phyloP scores from a whole-genome alignment of 2,113 vertebrate species.

The Melospiza georgiana region DNA sequence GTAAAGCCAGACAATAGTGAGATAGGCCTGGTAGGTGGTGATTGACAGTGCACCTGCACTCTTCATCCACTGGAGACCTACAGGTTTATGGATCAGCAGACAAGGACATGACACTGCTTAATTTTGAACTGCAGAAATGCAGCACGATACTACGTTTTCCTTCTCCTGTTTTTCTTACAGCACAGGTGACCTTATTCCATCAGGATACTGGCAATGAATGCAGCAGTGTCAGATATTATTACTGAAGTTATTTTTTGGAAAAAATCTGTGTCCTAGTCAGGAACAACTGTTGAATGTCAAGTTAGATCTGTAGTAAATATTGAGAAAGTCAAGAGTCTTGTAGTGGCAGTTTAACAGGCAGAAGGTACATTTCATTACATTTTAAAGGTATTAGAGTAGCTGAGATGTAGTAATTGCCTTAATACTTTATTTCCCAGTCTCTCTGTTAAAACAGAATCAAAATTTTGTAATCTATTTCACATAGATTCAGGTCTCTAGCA shows the following conservation, averaged over 20 bases:
- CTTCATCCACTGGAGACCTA: conserved; percentile 11
- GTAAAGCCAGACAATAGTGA: conserved; percentile 56
- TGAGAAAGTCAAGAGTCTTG: neutral
- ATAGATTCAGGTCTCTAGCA: neutral
- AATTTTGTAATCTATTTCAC: neutral
- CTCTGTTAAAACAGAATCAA: neutral
- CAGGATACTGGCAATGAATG: neutral
- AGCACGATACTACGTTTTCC: neutral
- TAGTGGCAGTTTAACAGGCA: neutral
- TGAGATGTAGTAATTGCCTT: neutral
- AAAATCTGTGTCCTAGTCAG: neutral
- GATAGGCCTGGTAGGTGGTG: neutral
- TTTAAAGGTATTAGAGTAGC: neutral
- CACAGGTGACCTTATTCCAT: neutral
- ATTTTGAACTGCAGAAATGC: conserved; percentile 10
- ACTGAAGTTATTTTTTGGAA: neutral
- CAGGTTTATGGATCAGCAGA: neutral
- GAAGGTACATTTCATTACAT: neutral
- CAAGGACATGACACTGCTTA: neutral
- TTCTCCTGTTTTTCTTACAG: neutral
- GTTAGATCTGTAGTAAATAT: neutral
- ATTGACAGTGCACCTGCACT: conserved; percentile 26
- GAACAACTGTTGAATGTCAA: neutral
- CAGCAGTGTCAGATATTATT: neutral
- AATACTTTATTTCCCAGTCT: neutral